Evolutionary conservation across 2,888 invertebrate species (phyloP).

Genomic region (Aphelenchoides bicaudatus): DNA sequence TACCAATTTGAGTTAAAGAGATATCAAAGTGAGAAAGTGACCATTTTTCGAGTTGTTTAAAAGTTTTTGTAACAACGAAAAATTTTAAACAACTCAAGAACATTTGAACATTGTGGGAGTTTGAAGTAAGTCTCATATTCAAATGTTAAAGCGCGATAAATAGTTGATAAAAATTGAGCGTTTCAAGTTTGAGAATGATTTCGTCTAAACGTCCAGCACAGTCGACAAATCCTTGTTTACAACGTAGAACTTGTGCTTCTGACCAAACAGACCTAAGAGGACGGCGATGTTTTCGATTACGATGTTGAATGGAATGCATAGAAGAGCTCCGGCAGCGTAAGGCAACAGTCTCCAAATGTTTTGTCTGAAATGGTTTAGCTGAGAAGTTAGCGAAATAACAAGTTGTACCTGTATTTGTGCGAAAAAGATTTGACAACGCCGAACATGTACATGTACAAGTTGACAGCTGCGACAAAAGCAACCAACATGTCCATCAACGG

Average conservation of each 20-base stretch:
- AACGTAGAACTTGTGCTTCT: conserved; percentile 93
- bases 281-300: conserved; percentile 91
- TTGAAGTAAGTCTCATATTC: too few relatives aligned
- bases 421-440: conserved; percentile 95
- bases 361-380: conserved; percentile 54
- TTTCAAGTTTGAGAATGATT: too few relatives aligned
- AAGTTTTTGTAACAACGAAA: too few relatives aligned
- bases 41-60: too few relatives aligned
- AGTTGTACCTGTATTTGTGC: conserved; percentile 60
- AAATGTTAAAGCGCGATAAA: too few relatives aligned
- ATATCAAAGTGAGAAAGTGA: too few relatives aligned
- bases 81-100: too few relatives aligned
- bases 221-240: conserved; percentile 78
- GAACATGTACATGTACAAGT: conserved; percentile 94
- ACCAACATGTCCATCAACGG: conserved; percentile 78
- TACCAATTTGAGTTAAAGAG: too few relatives aligned
- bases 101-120: too few relatives aligned
- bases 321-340: conserved; percentile 72
- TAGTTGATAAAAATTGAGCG: too few relatives aligned
- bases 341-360: conserved; percentile 48
- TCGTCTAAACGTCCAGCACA: too few relatives aligned
- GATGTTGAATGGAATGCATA: conserved; percentile 87
- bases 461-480: conserved; percentile 86
- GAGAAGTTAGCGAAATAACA: conserved; percentile 3
- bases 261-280: conserved; percentile 85